phyloP scores from a whole-genome alignment of 2,888 invertebrate species.

The Pyrgus malvae region DNA sequence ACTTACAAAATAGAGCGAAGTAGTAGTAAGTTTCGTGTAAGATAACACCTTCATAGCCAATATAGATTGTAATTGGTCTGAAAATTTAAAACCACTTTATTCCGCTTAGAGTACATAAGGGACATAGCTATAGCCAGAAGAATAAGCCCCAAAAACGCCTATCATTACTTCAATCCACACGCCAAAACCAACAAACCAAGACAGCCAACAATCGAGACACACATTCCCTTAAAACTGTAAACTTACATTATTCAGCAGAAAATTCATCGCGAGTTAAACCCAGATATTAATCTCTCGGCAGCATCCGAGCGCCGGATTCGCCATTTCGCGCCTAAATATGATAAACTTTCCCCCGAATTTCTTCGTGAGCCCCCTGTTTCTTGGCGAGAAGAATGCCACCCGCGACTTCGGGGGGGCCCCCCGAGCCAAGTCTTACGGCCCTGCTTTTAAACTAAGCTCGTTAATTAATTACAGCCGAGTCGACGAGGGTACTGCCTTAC shows the following conservation, averaged over 20 bases:
- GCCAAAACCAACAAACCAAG: neutral
- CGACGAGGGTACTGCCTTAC: slow-evolving; percentile 72
- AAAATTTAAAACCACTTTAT: no score
- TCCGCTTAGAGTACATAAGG: no score
- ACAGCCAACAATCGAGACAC: slow-evolving; percentile 19
- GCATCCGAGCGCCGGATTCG: slow-evolving; percentile 76
- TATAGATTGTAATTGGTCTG: no score
- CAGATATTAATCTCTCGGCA: slow-evolving; percentile 79
- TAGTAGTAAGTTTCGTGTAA: no score
- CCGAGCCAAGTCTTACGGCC: slow-evolving; percentile 77
- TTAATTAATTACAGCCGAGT: slow-evolving; percentile 83
- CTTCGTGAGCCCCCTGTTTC: slow-evolving; percentile 63
- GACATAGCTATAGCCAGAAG: no score
- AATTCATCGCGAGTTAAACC: slow-evolving; percentile 79
- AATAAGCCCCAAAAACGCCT: no score
- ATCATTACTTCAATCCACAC: neutral
- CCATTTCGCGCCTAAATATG: slow-evolving; percentile 81
- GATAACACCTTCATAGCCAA: no score
- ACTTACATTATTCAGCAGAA: slow-evolving; percentile 72
- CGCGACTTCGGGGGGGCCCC: slow-evolving; percentile 45
- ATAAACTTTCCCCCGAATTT: slow-evolving; percentile 82
- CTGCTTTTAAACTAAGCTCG: slow-evolving; percentile 83
- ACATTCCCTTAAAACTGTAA: slow-evolving; percentile 53
- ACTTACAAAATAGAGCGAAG: no score
- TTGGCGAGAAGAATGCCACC: slow-evolving; percentile 57